phyloP scores from a whole-genome alignment of 2,113 vertebrate genomes.

The Leptobrachium leishanense region DNA sequence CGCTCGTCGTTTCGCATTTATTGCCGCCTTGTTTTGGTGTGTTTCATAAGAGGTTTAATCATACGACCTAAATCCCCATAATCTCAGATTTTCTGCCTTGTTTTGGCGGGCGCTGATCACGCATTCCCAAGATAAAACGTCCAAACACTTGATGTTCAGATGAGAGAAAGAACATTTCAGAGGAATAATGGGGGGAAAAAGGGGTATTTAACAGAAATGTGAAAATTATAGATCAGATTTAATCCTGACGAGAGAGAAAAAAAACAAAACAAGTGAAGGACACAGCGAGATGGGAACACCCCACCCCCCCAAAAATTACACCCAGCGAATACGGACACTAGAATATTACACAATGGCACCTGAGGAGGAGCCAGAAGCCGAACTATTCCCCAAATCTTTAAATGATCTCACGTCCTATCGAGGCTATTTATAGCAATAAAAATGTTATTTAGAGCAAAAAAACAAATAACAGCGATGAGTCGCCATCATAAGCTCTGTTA shows the following conservation, averaged over 20 bases:
- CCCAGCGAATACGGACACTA: no score
- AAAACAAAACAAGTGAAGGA: background rate
- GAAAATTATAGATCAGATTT: conserved; percentile 35
- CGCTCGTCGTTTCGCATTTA: background rate
- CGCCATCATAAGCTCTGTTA: no score
- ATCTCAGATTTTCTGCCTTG: conserved; percentile 40
- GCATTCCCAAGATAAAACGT: conserved; percentile 21
- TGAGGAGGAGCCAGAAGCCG: no score
- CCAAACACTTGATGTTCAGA: conserved; percentile 32
- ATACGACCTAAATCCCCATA: conserved; percentile 27
- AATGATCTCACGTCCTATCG: no score
- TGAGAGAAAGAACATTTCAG: conserved; percentile 19
- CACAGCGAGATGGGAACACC: background rate
- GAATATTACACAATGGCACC: no score
- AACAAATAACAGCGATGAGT: no score
- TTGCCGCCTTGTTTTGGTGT: conserved; percentile 21
- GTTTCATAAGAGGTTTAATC: conserved; percentile 31
- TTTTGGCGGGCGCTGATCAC: conserved; percentile 17
- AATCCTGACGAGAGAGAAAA: background rate
- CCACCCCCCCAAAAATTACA: no score
- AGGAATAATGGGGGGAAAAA: conserved; percentile 14
- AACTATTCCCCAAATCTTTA: no score
- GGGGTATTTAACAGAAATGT: conserved; percentile 8
- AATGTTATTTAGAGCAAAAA: no score
- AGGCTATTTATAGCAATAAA: no score